Evolutionary conservation across 2,797 vertebrate species (phyloP).

Genomic region (Falco novaeseelandiae): DNA sequence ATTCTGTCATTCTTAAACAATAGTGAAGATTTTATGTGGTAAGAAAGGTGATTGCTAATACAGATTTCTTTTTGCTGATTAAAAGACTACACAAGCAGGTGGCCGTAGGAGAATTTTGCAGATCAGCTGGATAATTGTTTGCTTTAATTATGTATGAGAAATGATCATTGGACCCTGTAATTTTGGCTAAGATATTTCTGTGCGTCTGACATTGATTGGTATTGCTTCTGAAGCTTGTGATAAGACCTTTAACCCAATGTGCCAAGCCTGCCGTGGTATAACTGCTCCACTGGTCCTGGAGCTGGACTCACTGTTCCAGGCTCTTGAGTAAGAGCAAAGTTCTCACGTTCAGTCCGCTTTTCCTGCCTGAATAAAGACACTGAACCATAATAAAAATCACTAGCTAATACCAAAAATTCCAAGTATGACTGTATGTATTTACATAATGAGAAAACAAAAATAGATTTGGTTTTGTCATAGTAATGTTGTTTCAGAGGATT

Average conservation of each 20-base stretch:
- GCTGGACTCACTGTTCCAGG: conserved; percentile 8
- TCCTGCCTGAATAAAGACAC: conserved; percentile 15
- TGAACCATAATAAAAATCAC: not conserved
- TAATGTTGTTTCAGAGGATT: not conserved
- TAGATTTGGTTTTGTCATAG: not conserved
- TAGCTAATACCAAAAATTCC: not conserved
- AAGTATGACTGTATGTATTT: not conserved
- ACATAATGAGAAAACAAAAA: not conserved
- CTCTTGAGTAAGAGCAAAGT: not conserved
- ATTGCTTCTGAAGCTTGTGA: conserved; percentile 51
- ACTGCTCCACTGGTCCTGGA: not conserved
- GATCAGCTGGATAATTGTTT: not conserved
- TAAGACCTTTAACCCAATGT: conserved; percentile 64
- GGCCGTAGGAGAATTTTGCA: not conserved
- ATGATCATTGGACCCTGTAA: not conserved
- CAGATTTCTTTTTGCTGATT: not conserved
- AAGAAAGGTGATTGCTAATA: not conserved
- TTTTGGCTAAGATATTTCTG: not conserved
- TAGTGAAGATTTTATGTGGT: not conserved
- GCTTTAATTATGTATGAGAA: conserved; percentile 8
- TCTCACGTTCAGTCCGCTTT: conserved; percentile 2
- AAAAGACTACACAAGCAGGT: not conserved
- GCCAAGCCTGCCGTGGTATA: not conserved
- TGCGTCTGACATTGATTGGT: conserved; percentile 53
- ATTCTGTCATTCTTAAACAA: not conserved